A percentile compares a stretch with the other conserved stretches of the same genome.
These are phyloP conservation scores for Datnioides undecimradiatus DNA, from an alignment of 2,113 vertebrate genomes.

Conservation along the genomic window DNA sequence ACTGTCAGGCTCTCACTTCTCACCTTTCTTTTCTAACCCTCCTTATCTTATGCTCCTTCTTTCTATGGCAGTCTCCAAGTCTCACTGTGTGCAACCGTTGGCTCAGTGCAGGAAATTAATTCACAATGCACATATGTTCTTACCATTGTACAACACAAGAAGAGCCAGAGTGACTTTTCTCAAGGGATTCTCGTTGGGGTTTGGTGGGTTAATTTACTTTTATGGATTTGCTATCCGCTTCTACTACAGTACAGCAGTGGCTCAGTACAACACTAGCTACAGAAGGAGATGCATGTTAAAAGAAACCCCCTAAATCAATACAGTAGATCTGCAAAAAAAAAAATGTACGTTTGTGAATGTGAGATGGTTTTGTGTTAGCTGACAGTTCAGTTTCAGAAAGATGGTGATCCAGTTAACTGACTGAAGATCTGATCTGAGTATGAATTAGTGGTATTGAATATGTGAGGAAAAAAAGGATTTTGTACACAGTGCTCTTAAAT, in stretches of 20 bases:
- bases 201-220: neutral
- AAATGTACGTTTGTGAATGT: neutral
- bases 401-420: neutral
- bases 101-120: neutral
- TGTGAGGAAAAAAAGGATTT: neutral
- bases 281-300: neutral
- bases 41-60: neutral
- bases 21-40: neutral
- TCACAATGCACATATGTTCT: neutral
- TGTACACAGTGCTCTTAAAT: neutral
- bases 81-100: neutral
- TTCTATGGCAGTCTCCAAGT: neutral
- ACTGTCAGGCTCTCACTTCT: neutral
- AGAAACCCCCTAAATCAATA: neutral
- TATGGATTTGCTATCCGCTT: neutral
- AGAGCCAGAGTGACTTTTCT: neutral
- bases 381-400: neutral
- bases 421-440: neutral
- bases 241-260: neutral
- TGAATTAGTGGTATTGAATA: neutral
- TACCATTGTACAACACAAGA: neutral
- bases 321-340: neutral
- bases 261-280: neutral
- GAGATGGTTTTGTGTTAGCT: neutral
- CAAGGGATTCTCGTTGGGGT: neutral